Evolutionary conservation across 2,113 vertebrate species (phyloP).

Genomic region (Ctenodactylus gundi): DNA sequence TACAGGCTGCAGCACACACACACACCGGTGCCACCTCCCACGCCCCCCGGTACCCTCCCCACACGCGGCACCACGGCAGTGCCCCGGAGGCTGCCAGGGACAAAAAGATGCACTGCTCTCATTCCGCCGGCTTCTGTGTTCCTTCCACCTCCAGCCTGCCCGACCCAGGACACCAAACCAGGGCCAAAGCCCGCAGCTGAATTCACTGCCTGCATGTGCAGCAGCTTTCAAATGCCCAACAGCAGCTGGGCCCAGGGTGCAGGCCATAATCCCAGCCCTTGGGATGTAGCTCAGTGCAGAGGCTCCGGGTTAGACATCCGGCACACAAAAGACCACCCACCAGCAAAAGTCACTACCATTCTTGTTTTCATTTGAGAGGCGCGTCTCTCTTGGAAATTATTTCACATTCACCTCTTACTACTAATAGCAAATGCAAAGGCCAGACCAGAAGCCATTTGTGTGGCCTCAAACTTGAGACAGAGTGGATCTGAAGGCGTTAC

Average conservation of each 20-base stretch:
- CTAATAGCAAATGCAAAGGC: slow-evolving; percentile 24
- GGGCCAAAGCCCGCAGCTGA: background rate
- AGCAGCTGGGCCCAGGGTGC: too few species aligned
- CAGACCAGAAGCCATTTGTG: background rate
- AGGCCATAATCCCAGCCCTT: too few species aligned
- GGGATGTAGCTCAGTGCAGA: too few species aligned
- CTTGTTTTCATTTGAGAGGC: too few species aligned
- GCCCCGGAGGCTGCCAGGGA: slow-evolving; percentile 38
- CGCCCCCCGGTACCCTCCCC: background rate
- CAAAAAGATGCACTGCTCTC: background rate
- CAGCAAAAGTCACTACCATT: too few species aligned
- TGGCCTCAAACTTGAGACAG: background rate
- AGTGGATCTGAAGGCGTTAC: background rate
- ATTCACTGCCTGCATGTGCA: background rate
- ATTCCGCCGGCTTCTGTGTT: background rate
- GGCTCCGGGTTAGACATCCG: too few species aligned
- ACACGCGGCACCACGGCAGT: slow-evolving; percentile 27
- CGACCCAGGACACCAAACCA: background rate
- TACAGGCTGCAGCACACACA: background rate
- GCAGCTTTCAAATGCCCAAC: background rate
- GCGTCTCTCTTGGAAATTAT: background rate
- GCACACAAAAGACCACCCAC: too few species aligned
- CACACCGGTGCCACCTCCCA: background rate
- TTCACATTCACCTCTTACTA: background rate
- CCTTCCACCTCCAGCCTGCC: slow-evolving; percentile 40